Percentiles rank a stretch among this genome's conserved stretches.
Conservation (phyloP, 2,888 invertebrate species). For the Spisula subtruncata region DNA sequence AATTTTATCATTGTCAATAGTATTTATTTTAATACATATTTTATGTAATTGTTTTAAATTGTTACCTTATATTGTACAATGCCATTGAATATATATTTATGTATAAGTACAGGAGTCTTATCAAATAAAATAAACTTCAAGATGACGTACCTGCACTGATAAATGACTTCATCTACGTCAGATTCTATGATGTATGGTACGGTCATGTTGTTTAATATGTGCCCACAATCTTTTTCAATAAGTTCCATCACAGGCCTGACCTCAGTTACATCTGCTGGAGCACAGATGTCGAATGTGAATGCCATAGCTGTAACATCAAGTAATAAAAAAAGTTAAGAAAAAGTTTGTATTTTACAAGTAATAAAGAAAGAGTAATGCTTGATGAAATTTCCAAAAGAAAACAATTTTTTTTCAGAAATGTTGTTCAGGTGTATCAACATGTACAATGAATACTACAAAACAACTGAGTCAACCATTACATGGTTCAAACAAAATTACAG, state of each 20-base stretch:
- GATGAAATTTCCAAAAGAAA: no score
- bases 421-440: no score
- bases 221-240: not conserved
- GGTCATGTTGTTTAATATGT: not conserved
- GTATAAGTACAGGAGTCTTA: no score
- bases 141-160: not conserved
- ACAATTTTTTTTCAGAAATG: no score
- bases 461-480: no score
- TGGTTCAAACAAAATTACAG: no score
- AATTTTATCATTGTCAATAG: not conserved
- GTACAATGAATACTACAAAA: no score
- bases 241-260: not conserved
- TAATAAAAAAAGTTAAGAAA: not conserved
- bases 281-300: constrained; percentile 7
- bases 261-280: not conserved
- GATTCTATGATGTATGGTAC: not conserved
- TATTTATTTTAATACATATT: not conserved
- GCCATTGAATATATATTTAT: not conserved
- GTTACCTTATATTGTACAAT: not conserved
- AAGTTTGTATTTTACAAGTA: no score
- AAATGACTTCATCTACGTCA: not conserved
- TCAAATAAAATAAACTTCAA: no score
- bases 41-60: not conserved
- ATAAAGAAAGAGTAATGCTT: no score
- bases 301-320: not conserved